Percentiles rank a stretch among this genome's conserved stretches.
Evolutionary conservation across 2,888 invertebrate genomes (phyloP).

Genomic region (Andrena chrysosceles): DNA sequence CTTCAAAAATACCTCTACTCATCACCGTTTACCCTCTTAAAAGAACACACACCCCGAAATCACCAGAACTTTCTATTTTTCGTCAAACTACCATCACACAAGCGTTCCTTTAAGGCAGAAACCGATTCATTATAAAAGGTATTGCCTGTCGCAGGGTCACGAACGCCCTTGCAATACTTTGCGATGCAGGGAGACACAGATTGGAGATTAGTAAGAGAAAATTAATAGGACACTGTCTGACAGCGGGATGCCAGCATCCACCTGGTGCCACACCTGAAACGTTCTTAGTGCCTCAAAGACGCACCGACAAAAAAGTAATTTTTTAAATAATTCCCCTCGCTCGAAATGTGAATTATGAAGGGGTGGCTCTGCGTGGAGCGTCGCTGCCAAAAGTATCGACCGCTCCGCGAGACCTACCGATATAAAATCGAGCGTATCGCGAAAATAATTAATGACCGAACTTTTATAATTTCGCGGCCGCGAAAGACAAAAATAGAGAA

Average conservation of each 20-base stretch:
- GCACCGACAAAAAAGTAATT: slow-evolving; percentile 48
- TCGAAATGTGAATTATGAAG: slow-evolving; percentile 59
- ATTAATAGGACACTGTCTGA: slow-evolving; percentile 79
- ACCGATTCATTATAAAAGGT: slow-evolving; percentile 67
- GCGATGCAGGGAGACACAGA: slow-evolving; percentile 78
- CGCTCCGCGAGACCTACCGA: background rate
- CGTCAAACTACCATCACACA: too few species aligned
- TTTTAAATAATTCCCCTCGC: slow-evolving; percentile 61
- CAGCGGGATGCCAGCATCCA: slow-evolving; percentile 74
- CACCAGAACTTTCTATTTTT: too few species aligned
- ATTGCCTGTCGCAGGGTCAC: slow-evolving; percentile 61
- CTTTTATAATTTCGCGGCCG: slow-evolving; percentile 63
- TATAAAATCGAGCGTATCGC: slow-evolving; percentile 61
- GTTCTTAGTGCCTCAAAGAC: slow-evolving; percentile 17
- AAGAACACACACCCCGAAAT: too few species aligned
- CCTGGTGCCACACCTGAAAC: slow-evolving; percentile 68
- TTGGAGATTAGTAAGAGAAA: slow-evolving; percentile 82
- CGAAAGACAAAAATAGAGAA: slow-evolving; percentile 52
- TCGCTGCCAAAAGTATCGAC: slow-evolving; percentile 59
- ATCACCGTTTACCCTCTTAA: too few species aligned
- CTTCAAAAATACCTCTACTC: too few species aligned
- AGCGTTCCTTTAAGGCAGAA: slow-evolving; percentile 16
- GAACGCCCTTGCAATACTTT: slow-evolving; percentile 72
- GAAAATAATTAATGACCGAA: slow-evolving; percentile 69
- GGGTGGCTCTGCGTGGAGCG: slow-evolving; percentile 7